Evolutionary conservation across 2,113 vertebrate species (phyloP).

Genomic region (Prolemur simus): DNA sequence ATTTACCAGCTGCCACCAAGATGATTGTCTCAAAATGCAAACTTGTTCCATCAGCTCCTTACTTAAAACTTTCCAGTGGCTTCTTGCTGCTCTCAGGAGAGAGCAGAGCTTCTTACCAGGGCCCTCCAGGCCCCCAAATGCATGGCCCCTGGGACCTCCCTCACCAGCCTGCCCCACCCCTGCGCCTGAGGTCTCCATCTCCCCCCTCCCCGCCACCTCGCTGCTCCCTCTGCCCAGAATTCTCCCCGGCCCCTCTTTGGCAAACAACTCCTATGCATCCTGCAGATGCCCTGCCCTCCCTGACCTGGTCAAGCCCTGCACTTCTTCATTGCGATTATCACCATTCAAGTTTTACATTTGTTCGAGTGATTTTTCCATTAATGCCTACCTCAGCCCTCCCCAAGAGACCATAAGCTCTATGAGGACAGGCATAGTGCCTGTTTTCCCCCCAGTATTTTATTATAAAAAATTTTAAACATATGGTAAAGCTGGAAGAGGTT

Average conservation of each 20-base stretch:
- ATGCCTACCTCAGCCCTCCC: neutral
- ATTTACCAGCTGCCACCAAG: neutral
- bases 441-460: neutral
- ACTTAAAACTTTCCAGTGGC: neutral
- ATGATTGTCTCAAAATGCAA: neutral
- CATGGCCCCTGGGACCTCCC: neutral
- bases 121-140: accelerated
- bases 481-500: neutral
- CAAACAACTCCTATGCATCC: neutral
- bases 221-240: neutral
- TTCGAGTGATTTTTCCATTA: neutral
- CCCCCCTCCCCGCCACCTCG: no score
- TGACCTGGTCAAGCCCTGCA: neutral
- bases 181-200: neutral
- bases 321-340: neutral
- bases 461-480: neutral
- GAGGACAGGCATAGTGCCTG: neutral
- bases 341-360: neutral
- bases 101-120: neutral
- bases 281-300: neutral
- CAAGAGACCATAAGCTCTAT: neutral
- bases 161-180: neutral
- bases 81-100: neutral
- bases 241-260: neutral
- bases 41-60: neutral